phyloP scores from a whole-genome alignment of 2,113 vertebrate genomes.

The Calidris pugnax region DNA sequence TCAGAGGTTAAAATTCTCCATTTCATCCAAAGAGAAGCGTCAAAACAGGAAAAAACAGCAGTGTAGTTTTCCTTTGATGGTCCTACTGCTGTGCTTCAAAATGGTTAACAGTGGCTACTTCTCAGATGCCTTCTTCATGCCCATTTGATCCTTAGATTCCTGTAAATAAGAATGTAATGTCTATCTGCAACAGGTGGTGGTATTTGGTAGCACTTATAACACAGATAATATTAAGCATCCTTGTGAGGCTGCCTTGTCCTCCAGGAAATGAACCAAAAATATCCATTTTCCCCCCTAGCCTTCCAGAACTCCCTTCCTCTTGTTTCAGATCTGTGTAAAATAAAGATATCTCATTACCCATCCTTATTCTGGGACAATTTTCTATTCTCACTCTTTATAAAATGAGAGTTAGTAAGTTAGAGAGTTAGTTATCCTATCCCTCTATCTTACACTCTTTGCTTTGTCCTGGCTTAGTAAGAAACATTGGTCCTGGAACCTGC shows the following conservation, averaged over 20 bases:
- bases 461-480: neutral
- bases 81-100: neutral
- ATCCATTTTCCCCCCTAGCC: neutral
- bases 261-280: neutral
- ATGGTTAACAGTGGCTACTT: fast-evolving
- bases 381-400: neutral
- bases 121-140: neutral
- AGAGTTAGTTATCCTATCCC: neutral
- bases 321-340: neutral
- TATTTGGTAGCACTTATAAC: neutral
- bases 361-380: neutral
- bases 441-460: neutral
- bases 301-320: neutral
- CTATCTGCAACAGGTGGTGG: neutral
- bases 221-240: neutral
- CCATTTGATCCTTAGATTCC: neutral
- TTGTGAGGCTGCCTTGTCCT: neutral
- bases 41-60: neutral
- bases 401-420: neutral
- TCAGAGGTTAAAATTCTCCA: neutral
- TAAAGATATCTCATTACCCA: neutral
- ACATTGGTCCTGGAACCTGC: neutral
- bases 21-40: neutral
- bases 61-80: neutral
- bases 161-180: neutral